Percentiles rank a stretch among this genome's conserved stretches.
Evolutionary conservation across 2,113 vertebrate species (phyloP).

Genomic region (Chloebia gouldiae): DNA sequence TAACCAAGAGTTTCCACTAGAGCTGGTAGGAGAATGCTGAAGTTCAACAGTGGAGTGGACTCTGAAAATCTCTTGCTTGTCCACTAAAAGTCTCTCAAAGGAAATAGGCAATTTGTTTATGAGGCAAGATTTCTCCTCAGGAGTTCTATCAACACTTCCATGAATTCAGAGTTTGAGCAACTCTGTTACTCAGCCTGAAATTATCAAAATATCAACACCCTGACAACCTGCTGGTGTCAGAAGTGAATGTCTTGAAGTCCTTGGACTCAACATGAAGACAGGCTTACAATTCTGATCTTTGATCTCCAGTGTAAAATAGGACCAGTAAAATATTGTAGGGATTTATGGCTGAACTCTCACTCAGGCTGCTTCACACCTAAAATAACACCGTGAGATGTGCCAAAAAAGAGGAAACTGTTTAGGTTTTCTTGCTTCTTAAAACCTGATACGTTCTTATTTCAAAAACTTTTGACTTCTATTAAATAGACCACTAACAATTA

Average conservation of each 20-base stretch:
- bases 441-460: slow-evolving; percentile 62
- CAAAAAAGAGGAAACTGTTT: slow-evolving; percentile 71
- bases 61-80: slow-evolving; percentile 9
- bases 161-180: slow-evolving; percentile 62
- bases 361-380: slow-evolving; percentile 77
- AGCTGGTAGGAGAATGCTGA: neutral
- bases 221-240: slow-evolving; percentile 73
- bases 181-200: slow-evolving; percentile 57
- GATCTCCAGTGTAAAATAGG: slow-evolving; percentile 72
- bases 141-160: slow-evolving; percentile 66
- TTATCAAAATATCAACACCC: slow-evolving; percentile 74
- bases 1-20: neutral
- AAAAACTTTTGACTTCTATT: slow-evolving; percentile 55
- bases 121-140: slow-evolving; percentile 54
- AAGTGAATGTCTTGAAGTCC: slow-evolving; percentile 60
- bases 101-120: slow-evolving; percentile 51
- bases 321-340: slow-evolving; percentile 68
- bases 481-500: slow-evolving; percentile 56
- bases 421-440: slow-evolving; percentile 73
- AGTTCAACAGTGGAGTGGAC: neutral
- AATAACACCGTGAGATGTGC: slow-evolving; percentile 71
- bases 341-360: slow-evolving; percentile 76
- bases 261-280: slow-evolving; percentile 50
- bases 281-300: slow-evolving; percentile 70
- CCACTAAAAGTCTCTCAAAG: slow-evolving; percentile 21